These are phyloP conservation scores for Aptenodytes forsteri DNA, from an alignment of 2,113 vertebrate species.

Conservation along the genomic window DNA sequence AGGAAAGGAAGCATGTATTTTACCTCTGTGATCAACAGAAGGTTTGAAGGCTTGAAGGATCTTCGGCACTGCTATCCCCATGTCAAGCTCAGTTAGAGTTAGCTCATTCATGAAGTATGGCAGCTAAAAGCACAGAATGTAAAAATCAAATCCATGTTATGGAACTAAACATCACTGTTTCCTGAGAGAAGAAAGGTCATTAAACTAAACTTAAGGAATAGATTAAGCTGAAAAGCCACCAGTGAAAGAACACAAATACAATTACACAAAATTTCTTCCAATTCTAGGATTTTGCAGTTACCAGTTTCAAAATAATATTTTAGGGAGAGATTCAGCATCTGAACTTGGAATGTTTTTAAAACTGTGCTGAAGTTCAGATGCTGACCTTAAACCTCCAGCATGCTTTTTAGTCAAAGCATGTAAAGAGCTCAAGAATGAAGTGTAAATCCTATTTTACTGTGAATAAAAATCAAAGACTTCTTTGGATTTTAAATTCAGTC, in stretches of 20 bases:
- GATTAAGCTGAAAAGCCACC: background rate
- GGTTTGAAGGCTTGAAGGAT: constrained; percentile 92
- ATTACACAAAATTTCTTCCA: background rate
- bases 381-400: background rate
- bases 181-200: background rate
- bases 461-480: background rate
- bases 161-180: background rate
- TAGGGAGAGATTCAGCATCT: background rate
- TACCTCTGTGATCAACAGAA: constrained; percentile 94
- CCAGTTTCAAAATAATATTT: background rate
- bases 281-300: background rate
- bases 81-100: constrained; percentile 94
- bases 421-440: background rate
- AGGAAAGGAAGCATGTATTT: background rate
- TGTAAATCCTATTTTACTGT: background rate
- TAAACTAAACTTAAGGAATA: background rate
- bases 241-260: background rate
- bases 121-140: constrained; percentile 74
- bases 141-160: background rate
- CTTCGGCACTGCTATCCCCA: constrained; percentile 95
- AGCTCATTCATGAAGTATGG: constrained; percentile 99
- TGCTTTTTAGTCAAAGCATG: background rate
- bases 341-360: background rate
- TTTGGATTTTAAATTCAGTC: background rate
- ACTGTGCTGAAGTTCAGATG: background rate